These are phyloP conservation scores for Schizopygopsis pylzovi DNA, from an alignment of 2,797 vertebrate genomes.

Conservation along the genomic window DNA sequence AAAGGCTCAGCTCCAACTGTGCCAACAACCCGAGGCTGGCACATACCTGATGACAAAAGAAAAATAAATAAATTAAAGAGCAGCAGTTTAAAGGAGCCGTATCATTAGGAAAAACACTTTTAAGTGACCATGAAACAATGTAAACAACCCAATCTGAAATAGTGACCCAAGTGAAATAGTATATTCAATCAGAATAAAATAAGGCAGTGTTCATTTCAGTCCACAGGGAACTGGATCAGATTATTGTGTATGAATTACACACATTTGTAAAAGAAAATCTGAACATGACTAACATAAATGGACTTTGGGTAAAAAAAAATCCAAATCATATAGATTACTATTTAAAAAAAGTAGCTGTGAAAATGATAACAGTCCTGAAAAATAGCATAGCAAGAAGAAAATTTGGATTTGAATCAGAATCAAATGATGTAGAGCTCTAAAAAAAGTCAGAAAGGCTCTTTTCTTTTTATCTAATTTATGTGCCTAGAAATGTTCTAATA, in stretches of 20 bases:
- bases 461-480: not conserved
- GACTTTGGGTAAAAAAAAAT: not conserved
- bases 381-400: not conserved
- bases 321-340: not conserved
- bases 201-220: not conserved
- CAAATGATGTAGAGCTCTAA: not conserved
- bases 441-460: not conserved
- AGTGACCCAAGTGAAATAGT: not conserved
- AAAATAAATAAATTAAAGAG: not conserved
- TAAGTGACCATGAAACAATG: not conserved
- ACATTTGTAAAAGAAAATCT: not conserved
- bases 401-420: not conserved
- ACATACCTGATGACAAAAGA: slow-evolving; percentile 65
- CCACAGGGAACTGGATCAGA: not conserved
- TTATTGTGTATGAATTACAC: not conserved
- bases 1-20: slow-evolving; percentile 76
- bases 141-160: not conserved
- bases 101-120: not conserved
- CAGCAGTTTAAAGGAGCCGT: not conserved
- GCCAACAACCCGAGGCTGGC: slow-evolving; percentile 71
- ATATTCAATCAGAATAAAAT: not conserved
- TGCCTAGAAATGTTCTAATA: not conserved
- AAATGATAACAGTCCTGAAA: not conserved
- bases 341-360: not conserved
- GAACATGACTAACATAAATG: not conserved